A percentile compares a stretch with the other conserved stretches of the same genome.
phyloP scores from a whole-genome alignment of 2,113 vertebrate species.

The Pagrus major region DNA sequence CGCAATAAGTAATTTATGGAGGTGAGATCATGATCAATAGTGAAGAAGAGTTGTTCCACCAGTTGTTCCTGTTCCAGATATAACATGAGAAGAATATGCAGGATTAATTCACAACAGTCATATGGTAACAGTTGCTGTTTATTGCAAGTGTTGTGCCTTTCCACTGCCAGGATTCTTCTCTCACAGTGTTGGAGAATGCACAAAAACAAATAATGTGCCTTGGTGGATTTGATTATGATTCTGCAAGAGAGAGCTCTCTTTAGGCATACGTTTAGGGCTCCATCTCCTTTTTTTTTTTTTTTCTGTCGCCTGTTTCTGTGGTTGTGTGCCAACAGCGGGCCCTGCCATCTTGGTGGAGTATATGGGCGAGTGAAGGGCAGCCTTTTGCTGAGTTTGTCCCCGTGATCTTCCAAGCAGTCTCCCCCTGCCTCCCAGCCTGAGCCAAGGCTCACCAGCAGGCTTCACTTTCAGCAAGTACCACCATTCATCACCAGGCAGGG shows the following conservation, averaged over 20 bases:
- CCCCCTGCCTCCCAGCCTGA: conserved; percentile 62
- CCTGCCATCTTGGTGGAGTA: conserved; percentile 60
- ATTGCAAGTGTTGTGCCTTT: conserved; percentile 42
- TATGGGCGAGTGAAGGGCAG: conserved; percentile 76
- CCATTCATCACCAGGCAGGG: conserved; percentile 87
- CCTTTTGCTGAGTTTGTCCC: conserved; percentile 79
- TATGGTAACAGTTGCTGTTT: conserved; percentile 60
- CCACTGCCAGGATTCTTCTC: conserved; percentile 36
- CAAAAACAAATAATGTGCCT: conserved; percentile 30
- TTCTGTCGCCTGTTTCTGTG: conserved; percentile 10
- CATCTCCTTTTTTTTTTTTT: background rate
- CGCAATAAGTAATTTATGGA: conserved; percentile 45
- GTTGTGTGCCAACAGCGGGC: conserved; percentile 52
- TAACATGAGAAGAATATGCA: conserved; percentile 14
- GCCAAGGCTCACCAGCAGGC: conserved; percentile 83
- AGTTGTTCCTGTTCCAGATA: no score
- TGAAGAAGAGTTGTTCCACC: conserved; percentile 4
- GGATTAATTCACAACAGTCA: conserved; percentile 46
- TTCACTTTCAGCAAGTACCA: conserved; percentile 86
- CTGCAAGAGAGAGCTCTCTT: conserved; percentile 3
- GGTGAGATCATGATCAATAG: conserved; percentile 57
- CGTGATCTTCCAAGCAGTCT: conserved; percentile 78
- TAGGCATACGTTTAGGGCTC: conserved; percentile 12
- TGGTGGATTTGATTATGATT: conserved; percentile 45
- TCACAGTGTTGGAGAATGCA: conserved; percentile 31